These are phyloP conservation scores for Aphaenogaster floridana DNA, from an alignment of 1,140 invertebrate species.

Conservation along the genomic window DNA sequence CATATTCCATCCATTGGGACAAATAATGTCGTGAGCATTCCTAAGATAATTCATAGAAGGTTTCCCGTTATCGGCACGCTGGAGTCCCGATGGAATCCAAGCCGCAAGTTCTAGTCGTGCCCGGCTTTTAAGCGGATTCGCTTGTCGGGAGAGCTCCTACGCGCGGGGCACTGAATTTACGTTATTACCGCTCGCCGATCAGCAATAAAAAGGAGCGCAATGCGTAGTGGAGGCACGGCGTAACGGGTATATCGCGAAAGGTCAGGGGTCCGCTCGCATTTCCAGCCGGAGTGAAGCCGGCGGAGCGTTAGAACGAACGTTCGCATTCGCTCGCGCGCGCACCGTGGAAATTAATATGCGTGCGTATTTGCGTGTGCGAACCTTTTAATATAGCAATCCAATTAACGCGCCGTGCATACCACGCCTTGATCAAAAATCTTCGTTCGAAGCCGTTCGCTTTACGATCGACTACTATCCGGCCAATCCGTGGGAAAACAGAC, in stretches of 20 bases:
- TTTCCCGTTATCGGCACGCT: constrained; percentile 73
- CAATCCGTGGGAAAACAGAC: constrained; percentile 37
- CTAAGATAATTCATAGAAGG: constrained; percentile 33
- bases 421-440: constrained; percentile 23
- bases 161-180: constrained; percentile 68
- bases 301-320: constrained; percentile 48
- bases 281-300: constrained; percentile 60
- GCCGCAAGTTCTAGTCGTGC: constrained; percentile 52
- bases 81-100: constrained; percentile 68
- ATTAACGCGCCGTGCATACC: constrained; percentile 51
- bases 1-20: constrained; percentile 27
- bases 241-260: constrained; percentile 74
- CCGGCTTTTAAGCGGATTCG: constrained; percentile 66
- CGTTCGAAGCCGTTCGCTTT: neutral
- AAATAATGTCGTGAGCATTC: constrained; percentile 61
- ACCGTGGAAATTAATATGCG: constrained; percentile 63
- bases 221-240: constrained; percentile 73
- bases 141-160: constrained; percentile 59
- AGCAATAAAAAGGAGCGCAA: constrained; percentile 76
- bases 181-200: constrained; percentile 76
- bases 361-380: constrained; percentile 20
- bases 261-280: constrained; percentile 76
- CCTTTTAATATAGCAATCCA: constrained; percentile 61
- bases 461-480: constrained; percentile 2
- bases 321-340: neutral